phyloP scores from a whole-genome alignment of 2,113 vertebrate genomes.

The Isurus oxyrinchus region DNA sequence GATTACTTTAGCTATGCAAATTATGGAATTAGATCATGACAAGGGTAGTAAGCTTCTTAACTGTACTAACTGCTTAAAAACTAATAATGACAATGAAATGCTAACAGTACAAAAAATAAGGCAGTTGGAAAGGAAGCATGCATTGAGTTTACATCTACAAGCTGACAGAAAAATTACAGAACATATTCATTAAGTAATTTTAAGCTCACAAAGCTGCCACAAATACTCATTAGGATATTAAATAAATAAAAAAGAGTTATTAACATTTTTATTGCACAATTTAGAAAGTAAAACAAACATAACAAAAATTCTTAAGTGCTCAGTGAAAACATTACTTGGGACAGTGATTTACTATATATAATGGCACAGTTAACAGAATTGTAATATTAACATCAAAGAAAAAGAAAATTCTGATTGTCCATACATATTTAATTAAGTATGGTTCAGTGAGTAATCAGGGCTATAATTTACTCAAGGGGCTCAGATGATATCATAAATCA shows the following conservation, averaged over 20 bases:
- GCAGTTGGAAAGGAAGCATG: neutral
- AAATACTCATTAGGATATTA: neutral
- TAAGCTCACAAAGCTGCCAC: neutral
- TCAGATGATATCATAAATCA: slow-evolving; percentile 33
- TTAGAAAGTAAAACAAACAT: neutral
- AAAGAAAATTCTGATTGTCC: slow-evolving; percentile 17
- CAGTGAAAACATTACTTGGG: neutral
- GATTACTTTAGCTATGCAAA: neutral
- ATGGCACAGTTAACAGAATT: slow-evolving; percentile 13
- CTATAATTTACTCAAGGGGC: slow-evolving; percentile 35
- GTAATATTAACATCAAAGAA: neutral
- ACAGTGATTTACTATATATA: slow-evolving; percentile 9
- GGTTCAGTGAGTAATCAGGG: slow-evolving; percentile 31
- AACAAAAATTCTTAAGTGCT: neutral
- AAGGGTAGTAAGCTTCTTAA: neutral
- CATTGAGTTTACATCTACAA: neutral
- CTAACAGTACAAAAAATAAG: neutral
- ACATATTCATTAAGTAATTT: neutral
- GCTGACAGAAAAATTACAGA: neutral
- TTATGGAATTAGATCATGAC: neutral
- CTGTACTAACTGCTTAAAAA: neutral
- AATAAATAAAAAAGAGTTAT: neutral
- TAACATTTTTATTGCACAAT: neutral
- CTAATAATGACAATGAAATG: neutral
- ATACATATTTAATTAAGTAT: slow-evolving; percentile 30